Percentiles rank a stretch among this genome's conserved stretches.
Conservation (phyloP, 23 tunicate species). For the Trididemnum clinides region DNA sequence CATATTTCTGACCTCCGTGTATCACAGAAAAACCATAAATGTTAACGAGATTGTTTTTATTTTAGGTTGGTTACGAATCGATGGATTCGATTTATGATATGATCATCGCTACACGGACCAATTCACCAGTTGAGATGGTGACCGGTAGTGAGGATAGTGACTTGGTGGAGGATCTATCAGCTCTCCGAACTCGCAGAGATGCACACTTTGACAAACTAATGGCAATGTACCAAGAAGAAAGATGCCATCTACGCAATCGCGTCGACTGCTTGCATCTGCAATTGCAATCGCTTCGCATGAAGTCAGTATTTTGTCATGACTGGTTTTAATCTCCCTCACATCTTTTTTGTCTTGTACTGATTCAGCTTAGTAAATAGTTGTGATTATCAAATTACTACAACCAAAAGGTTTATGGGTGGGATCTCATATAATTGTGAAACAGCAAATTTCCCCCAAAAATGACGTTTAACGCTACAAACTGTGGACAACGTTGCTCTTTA, state of each 20-base stretch:
- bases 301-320: constrained; percentile 5
- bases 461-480: too few species aligned
- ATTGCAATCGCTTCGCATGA: constrained; percentile 37
- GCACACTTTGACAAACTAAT: constrained; percentile 54
- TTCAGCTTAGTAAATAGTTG: too few species aligned
- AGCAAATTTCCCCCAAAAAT: too few species aligned
- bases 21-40: too few species aligned
- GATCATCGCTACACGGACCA: constrained; percentile 37
- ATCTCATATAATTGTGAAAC: too few species aligned
- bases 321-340: too few species aligned
- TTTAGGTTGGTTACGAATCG: constrained; percentile 50
- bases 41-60: too few species aligned
- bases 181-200: constrained; percentile 32
- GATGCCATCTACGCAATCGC: constrained; percentile 34
- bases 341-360: too few species aligned
- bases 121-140: constrained; percentile 37
- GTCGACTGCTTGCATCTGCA: constrained; percentile 39
- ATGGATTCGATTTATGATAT: constrained; percentile 52
- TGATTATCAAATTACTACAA: too few species aligned
- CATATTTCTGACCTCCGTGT: too few species aligned
- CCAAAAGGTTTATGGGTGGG: too few species aligned
- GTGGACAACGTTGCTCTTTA: too few species aligned
- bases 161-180: not conserved
- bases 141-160: constrained; percentile 17
- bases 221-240: constrained; percentile 38